Evolutionary conservation across 2,113 vertebrate species (phyloP), one percentile per base, ranked within the genome.

Genomic region (Gasterosteus aculeatus): DNA sequence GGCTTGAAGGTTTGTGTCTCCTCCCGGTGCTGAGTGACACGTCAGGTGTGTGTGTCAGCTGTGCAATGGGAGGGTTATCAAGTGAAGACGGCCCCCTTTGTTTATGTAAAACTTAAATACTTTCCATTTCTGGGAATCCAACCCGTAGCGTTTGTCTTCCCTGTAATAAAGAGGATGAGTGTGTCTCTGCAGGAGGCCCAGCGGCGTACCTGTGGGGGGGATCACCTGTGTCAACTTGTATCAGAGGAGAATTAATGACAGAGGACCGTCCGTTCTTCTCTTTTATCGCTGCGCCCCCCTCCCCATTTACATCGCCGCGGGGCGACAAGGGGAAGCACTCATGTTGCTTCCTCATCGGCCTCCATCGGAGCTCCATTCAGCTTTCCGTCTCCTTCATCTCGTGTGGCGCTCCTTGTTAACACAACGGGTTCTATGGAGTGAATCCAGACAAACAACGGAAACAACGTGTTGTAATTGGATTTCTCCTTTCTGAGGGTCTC

Each of bases 211-310:
- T 77, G 85, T 64, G 76, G 26, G 67, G 22, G 64, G 22, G 64
- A 61, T 77, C 83, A 69, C 80, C 77, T 89, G 87, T 81, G 75
- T 85, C 10, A 78, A 85, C 87, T 80, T 70, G 87, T 47, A 77
- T 74, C 69, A 11, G 35, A 65, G 59, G 56, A 14, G 22, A 69
- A 85, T 83, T 76, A 83, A 81, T 78, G 71, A 72, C 71, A 26
- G 81, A 49, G 39, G 59, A 65, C 49, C 0, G 31, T 73, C 64
- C 73, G 39, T 78, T 65, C 19, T 49, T 2, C 16, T 53, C 10
- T 53, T 61, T 54, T 3, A 53, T 72, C 11, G 12, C 35, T 1
- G 66, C 74, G 57, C 73, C 74, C 70, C 44, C 47, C 53, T 61
- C 19, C 77, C 73, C 49, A 35, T 46, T 66, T 19, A 0, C 22